Evolutionary conservation across 2,797 vertebrate species (phyloP).

Genomic region (Anguilla obscura): DNA sequence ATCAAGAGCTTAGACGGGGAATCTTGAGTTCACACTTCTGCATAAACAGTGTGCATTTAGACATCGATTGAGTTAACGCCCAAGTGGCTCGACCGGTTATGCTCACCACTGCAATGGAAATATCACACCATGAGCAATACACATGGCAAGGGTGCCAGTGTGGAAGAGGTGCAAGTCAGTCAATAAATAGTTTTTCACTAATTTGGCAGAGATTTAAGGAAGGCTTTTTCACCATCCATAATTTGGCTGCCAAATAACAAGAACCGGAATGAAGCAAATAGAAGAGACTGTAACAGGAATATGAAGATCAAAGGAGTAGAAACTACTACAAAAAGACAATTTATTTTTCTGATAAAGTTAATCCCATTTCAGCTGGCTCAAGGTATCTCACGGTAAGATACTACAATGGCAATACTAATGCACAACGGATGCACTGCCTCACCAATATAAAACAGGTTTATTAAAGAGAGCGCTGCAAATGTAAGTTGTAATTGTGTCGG

Average conservation of each 20-base stretch:
- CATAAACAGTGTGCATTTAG: neutral
- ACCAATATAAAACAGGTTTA: neutral
- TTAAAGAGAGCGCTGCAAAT: neutral
- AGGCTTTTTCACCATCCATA: neutral
- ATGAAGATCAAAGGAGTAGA: neutral
- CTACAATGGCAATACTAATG: neutral
- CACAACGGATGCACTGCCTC: too few relatives aligned
- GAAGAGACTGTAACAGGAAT: neutral
- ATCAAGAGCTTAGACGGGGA: neutral
- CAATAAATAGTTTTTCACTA: neutral
- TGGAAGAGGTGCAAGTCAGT: neutral
- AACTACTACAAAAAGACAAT: neutral
- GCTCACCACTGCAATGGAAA: neutral
- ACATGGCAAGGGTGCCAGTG: neutral
- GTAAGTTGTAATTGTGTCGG: neutral
- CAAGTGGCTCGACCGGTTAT: neutral
- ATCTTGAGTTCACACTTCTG: neutral
- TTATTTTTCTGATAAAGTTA: neutral
- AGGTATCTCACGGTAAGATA: neutral
- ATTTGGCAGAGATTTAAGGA: neutral
- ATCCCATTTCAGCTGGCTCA: neutral
- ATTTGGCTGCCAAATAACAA: neutral
- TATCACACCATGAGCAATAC: neutral
- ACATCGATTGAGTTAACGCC: neutral
- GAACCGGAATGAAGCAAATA: neutral